Evolutionary conservation across 2,888 invertebrate genomes (phyloP).

Genomic region (Phytoseiulus persimilis): DNA sequence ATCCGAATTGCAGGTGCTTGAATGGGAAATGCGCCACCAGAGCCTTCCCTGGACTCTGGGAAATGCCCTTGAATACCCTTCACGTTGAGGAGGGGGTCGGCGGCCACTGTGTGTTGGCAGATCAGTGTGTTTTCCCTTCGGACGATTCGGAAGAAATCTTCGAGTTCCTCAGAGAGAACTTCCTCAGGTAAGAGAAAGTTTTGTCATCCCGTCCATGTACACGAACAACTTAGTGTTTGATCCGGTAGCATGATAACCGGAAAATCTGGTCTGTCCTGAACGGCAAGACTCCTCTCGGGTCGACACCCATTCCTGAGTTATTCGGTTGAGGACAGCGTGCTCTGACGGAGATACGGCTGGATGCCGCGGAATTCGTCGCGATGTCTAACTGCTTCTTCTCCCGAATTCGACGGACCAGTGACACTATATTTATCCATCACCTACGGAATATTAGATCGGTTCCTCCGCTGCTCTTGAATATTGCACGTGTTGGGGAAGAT

Average conservation of each 20-base stretch:
- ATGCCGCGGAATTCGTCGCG: too few species aligned
- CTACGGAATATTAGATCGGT: too few species aligned
- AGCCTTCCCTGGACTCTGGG: conserved; percentile 51
- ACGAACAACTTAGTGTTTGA: not conserved
- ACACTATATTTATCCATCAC: too few species aligned
- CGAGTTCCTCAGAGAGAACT: conserved; percentile 46
- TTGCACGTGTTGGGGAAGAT: not conserved
- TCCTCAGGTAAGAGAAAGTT: conserved; percentile 40
- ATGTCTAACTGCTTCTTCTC: too few species aligned
- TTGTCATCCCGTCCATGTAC: not conserved
- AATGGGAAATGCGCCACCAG: conserved; percentile 45
- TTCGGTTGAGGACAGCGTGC: too few species aligned
- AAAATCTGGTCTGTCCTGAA: too few species aligned
- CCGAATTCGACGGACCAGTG: too few species aligned
- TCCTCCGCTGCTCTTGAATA: too few species aligned
- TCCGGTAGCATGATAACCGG: too few species aligned
- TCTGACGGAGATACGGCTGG: too few species aligned
- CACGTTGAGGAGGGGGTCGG: conserved; percentile 46
- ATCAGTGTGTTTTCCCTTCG: conserved; percentile 64
- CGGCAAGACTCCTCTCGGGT: too few species aligned
- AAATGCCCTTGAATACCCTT: conserved; percentile 46
- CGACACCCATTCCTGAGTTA: too few species aligned
- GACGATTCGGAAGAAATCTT: conserved; percentile 46
- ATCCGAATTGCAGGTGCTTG: conserved; percentile 41
- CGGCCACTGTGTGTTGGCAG: conserved; percentile 45